These are phyloP conservation scores for Cyprinus carpio DNA, from an alignment of 2,113 vertebrate species.

Conservation along the genomic window DNA sequence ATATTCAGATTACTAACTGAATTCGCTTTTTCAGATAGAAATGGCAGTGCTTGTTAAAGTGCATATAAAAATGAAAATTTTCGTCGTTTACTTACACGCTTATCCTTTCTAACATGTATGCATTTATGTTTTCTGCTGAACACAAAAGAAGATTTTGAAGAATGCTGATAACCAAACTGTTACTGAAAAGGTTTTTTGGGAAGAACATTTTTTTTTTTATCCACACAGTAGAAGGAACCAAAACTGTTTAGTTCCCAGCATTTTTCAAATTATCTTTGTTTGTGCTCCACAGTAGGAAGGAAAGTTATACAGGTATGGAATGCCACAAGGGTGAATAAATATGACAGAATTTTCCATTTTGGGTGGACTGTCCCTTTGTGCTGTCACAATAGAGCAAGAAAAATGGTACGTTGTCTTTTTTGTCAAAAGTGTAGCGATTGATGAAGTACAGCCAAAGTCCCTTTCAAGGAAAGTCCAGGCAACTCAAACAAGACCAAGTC, in stretches of 20 bases:
- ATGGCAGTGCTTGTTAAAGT: not conserved
- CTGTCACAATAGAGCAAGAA: not conserved
- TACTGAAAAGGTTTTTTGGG: not conserved
- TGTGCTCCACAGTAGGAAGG: not conserved
- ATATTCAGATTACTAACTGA: not conserved
- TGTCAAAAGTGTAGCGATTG: not conserved
- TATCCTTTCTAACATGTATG: not conserved
- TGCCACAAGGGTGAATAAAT: not conserved
- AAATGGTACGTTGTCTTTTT: not conserved
- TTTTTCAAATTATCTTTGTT: not conserved
- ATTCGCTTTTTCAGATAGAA: not conserved
- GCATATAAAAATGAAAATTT: not conserved
- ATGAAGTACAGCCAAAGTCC: no score
- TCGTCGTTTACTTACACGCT: not conserved
- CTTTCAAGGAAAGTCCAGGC: no score
- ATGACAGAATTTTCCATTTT: not conserved
- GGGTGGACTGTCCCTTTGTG: not conserved
- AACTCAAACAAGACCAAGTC: no score
- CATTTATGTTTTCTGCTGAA: not conserved
- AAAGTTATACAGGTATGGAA: not conserved
- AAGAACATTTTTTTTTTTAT: not conserved
- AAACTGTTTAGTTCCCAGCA: not conserved
- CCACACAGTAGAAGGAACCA: not conserved
- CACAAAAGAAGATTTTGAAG: not conserved
- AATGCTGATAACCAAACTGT: not conserved